Conservation (phyloP, 2,113 vertebrate genomes). For the Mormyrus lacerda region DNA sequence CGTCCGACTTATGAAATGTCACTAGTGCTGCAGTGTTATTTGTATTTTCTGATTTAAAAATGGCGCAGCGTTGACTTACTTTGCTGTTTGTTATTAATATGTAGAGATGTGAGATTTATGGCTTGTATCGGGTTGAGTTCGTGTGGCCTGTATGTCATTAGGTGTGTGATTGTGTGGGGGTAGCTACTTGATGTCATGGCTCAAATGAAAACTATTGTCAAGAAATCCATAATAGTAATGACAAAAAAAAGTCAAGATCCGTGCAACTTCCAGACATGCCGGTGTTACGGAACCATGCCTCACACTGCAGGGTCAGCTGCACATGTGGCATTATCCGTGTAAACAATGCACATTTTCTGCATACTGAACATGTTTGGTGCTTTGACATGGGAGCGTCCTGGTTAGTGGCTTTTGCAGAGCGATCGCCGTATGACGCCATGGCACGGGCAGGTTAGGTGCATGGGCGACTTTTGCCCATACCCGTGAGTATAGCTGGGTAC, state of each 20-base stretch:
- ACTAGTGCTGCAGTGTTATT: neutral
- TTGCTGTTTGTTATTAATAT: neutral
- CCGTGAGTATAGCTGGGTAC: conserved; percentile 36
- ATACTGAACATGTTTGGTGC: neutral
- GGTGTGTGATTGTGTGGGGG: neutral
- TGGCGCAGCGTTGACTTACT: neutral
- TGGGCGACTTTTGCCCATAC: neutral
- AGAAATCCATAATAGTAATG: neutral
- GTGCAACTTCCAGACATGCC: neutral
- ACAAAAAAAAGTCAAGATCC: neutral
- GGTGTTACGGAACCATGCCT: neutral
- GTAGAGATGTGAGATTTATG: neutral
- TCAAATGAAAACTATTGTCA: neutral
- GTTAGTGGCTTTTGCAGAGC: neutral
- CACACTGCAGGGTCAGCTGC: neutral
- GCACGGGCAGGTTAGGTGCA: neutral
- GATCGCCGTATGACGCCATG: neutral
- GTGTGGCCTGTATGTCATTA: neutral
- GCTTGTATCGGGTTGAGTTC: neutral
- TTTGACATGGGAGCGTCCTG: neutral
- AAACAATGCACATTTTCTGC: neutral
- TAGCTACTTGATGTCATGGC: neutral
- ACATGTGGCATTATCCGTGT: neutral
- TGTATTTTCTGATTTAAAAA: neutral
- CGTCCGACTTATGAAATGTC: neutral